Base-by-base conservation (phyloP, 2,888 invertebrate species). In the Athalia cordata region DNA sequence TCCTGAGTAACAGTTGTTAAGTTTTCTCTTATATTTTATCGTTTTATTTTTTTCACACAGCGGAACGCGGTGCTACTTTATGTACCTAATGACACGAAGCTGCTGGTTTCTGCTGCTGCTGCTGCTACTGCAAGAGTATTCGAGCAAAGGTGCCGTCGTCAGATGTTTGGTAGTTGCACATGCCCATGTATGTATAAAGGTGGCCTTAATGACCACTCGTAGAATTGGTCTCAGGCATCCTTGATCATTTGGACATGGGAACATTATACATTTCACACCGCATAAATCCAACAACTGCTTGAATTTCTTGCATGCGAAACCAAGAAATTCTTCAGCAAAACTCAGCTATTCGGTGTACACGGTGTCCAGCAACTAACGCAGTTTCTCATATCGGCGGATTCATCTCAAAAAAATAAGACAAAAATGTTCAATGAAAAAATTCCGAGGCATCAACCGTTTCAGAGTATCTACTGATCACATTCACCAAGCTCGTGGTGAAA, bases 221-320 rank as follows among this genome's bases (percentile, higher is more conserved):
- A 66, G 79, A 81, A 82, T 84, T 85, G 81, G 81, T 81, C 78
- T 82, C 82, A 80, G 82, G 79, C 81, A 84, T 83, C 81, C 83
- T 84, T 83, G 81, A 85, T 82, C 84, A 81, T 57, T 75, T 66
- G 50, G 62, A 61, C 67, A 59, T 79, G 80, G 79, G 79, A 80
- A 81, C 83, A 87, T 89, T 88, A 89, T 84, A 84, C 88, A 88
- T 88, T 89, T 88, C 88, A 88, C 89, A 88, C 86, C 81, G 85
- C 86, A 88, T 86, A 87, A 88, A 85, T 86, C 84, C 86, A 84
- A 80, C 87, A 87, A 84, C 85, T 86, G 86, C 83, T 83, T 81
- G 84, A 82, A 82, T 83, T 81, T 79, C 80, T 79, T 79, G 81
- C 80, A 6, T 15, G 15, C 15, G 15, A 5, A 13, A n/a, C 55